These are phyloP conservation scores for Zosterops borbonicus DNA, from an alignment of 2,113 vertebrate species.

Conservation along the genomic window DNA sequence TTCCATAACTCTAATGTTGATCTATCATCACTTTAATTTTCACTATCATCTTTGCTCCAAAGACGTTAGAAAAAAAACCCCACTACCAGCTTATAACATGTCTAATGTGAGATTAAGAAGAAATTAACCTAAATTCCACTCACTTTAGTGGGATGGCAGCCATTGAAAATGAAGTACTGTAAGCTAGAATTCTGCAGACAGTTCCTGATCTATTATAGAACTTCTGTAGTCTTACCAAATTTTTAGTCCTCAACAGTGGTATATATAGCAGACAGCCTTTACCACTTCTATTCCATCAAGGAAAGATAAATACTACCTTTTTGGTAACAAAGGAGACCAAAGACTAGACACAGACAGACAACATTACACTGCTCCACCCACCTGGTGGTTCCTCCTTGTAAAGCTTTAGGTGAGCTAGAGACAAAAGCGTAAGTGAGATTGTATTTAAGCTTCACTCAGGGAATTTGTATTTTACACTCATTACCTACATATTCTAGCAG, in stretches of 20 bases:
- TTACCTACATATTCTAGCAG: background rate
- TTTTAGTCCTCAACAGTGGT: background rate
- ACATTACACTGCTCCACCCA: conserved; percentile 20
- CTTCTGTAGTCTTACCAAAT: background rate
- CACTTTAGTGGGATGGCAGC: background rate
- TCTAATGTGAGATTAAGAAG: background rate
- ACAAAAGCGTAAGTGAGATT: conserved; percentile 17
- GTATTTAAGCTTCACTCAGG: background rate
- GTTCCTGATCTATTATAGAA: background rate
- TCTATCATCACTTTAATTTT: background rate
- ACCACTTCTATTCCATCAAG: background rate
- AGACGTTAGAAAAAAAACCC: background rate
- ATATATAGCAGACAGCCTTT: background rate
- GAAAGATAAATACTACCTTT: background rate
- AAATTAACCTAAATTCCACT: background rate
- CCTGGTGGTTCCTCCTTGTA: conserved; percentile 21
- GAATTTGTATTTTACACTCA: background rate
- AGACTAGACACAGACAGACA: conserved; percentile 20
- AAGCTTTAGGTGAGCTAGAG: background rate
- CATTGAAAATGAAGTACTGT: background rate
- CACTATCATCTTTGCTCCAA: background rate
- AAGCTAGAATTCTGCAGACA: background rate
- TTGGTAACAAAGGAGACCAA: background rate
- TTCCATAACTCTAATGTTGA: background rate
- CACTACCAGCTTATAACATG: background rate